Conservation (phyloP, 2,797 vertebrate species). For the Hipposideros larvatus region DNA sequence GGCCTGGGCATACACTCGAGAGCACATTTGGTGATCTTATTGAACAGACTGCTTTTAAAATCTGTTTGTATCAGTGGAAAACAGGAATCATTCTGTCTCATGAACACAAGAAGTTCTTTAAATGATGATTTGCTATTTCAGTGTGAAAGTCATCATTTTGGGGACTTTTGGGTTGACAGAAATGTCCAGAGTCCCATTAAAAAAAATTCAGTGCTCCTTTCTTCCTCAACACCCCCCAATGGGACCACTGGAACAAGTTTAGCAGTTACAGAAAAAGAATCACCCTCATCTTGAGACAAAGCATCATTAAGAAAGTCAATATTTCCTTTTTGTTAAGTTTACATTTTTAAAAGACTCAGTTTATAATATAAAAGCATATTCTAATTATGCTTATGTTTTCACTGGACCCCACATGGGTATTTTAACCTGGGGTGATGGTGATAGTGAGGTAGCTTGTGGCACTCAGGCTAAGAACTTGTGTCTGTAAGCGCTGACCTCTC, state of each 20-base stretch:
- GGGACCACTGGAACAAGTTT: neutral
- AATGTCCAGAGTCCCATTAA: neutral
- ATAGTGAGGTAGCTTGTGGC: no score
- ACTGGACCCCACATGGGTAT: neutral
- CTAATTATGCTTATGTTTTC: neutral
- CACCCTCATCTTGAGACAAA: neutral
- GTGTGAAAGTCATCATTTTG: conserved; percentile 67
- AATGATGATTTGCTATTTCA: conserved; percentile 77
- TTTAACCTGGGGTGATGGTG: neutral
- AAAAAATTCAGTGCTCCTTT: neutral
- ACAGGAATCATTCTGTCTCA: conserved; percentile 63
- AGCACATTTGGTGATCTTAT: conserved; percentile 76
- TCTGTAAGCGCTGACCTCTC: neutral
- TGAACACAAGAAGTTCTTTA: conserved; percentile 73
- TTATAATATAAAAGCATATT: neutral
- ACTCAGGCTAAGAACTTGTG: neutral
- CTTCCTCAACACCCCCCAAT: conserved; percentile 33
- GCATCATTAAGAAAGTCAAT: neutral
- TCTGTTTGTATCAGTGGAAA: conserved; percentile 38
- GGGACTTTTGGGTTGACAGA: conserved; percentile 70
- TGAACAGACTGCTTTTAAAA: conserved; percentile 76
- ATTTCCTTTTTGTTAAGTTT: neutral
- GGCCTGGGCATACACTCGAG: conserved; percentile 56
- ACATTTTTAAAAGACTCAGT: neutral
- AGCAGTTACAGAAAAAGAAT: neutral